phyloP scores from a whole-genome alignment of 2,113 vertebrate species.

The Syrrhaptes paradoxus region DNA sequence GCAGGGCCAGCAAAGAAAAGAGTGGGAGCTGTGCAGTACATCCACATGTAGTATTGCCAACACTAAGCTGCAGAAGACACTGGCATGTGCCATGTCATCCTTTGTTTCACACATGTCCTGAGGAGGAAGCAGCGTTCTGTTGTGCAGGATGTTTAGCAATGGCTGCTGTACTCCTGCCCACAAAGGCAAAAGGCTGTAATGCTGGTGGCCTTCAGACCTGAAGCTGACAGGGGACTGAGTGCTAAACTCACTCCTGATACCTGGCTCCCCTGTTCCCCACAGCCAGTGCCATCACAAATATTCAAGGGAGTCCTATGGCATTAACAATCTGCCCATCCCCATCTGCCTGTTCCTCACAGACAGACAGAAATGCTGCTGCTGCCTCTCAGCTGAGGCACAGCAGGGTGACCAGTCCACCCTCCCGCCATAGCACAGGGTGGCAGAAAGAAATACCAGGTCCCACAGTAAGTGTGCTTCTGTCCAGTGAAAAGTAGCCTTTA shows the following conservation, averaged over 20 bases:
- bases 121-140: background rate
- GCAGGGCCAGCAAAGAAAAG: background rate
- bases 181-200: background rate
- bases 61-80: background rate
- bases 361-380: background rate
- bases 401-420: background rate
- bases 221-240: background rate
- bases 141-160: background rate
- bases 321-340: accelerated
- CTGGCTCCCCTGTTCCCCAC: background rate
- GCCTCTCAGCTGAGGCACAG: background rate
- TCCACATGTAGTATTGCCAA: background rate
- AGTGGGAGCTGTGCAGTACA: background rate
- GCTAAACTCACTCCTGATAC: background rate
- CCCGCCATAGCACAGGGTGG: background rate
- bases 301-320: background rate
- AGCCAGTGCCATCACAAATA: background rate
- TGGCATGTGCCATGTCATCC: background rate
- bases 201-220: background rate
- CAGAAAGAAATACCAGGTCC: background rate
- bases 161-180: background rate
- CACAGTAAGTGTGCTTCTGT: background rate
- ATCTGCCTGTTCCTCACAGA: background rate
- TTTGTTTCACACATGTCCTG: accelerated
- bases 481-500: conserved; percentile 15